phyloP scores from a whole-genome alignment of 2,113 vertebrate genomes.

The Microcebus griseorufus region DNA sequence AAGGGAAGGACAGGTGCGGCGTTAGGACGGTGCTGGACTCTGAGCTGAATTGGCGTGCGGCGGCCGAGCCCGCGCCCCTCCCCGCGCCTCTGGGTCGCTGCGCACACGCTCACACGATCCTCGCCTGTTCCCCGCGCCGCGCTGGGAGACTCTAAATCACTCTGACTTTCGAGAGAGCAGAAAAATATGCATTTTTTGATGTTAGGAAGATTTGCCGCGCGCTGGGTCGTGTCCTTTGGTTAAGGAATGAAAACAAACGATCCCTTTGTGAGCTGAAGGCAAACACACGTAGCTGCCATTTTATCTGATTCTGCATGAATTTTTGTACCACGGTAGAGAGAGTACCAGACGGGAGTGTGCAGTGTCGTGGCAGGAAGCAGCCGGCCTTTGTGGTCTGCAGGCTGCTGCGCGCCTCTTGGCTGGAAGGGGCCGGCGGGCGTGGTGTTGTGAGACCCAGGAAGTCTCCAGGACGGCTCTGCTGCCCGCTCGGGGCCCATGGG shows the following conservation, averaged over 20 bases:
- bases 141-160: neutral
- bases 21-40: neutral
- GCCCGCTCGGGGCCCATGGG: neutral
- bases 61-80: neutral
- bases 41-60: neutral
- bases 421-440: neutral
- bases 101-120: neutral
- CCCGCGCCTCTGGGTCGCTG: rapidly evolving
- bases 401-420: rapidly evolving
- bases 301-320: too few species aligned
- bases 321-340: rapidly evolving
- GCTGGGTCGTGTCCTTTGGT: neutral
- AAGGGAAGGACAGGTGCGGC: neutral
- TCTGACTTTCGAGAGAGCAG: neutral
- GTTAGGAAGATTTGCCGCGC: neutral
- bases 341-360: rapidly evolving
- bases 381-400: neutral
- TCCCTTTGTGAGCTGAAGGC: too few species aligned
- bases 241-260: neutral
- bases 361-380: rapidly evolving
- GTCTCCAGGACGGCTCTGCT: neutral
- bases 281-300: rapidly evolving
- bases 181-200: neutral
- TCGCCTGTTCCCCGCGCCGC: rapidly evolving
- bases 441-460: neutral